Conservation (phyloP, 2,888 invertebrate genomes). For the Eueremaeus valkanovi region DNA sequence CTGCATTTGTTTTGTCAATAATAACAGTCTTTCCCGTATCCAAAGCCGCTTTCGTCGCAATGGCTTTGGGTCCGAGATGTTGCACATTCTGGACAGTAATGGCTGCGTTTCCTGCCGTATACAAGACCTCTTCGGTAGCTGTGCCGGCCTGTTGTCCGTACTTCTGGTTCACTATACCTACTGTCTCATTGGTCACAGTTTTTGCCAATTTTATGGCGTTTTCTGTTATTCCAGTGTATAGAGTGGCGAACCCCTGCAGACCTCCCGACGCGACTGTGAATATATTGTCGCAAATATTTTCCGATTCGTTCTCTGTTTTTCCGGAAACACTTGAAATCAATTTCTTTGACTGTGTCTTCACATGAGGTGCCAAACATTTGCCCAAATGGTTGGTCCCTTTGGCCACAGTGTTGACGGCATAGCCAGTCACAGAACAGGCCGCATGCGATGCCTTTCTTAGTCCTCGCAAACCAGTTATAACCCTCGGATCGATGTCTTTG, state of each 20-base stretch:
- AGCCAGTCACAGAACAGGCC: background rate
- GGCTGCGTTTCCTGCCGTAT: slow-evolving; percentile 9
- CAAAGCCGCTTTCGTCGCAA: background rate
- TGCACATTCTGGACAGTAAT: background rate
- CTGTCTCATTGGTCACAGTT: slow-evolving; percentile 17
- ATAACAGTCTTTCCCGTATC: slow-evolving; percentile 25
- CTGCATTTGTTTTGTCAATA: background rate
- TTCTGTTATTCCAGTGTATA: slow-evolving; percentile 24
- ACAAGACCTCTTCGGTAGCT: slow-evolving; percentile 28
- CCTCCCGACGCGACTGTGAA: slow-evolving; percentile 17
- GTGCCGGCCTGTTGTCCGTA: background rate
- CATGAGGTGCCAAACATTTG: slow-evolving; percentile 27
- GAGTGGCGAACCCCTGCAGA: slow-evolving; percentile 13
- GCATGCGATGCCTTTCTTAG: background rate
- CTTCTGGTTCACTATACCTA: slow-evolving; percentile 1
- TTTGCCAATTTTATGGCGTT: slow-evolving; percentile 10
- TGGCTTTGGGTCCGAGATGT: slow-evolving; percentile 29
- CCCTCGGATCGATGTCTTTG: slow-evolving; percentile 15
- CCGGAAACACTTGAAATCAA: slow-evolving; percentile 32
- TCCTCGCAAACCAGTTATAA: slow-evolving; percentile 12
- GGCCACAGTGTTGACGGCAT: slow-evolving; percentile 21
- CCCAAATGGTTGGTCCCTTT: slow-evolving; percentile 32
- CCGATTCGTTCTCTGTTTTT: slow-evolving; percentile 7
- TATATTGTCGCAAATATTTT: slow-evolving; percentile 17
- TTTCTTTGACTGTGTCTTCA: slow-evolving; percentile 20